These are phyloP conservation scores for Harpalus rufipes DNA, from an alignment of 2,888 invertebrate species.

Conservation along the genomic window DNA sequence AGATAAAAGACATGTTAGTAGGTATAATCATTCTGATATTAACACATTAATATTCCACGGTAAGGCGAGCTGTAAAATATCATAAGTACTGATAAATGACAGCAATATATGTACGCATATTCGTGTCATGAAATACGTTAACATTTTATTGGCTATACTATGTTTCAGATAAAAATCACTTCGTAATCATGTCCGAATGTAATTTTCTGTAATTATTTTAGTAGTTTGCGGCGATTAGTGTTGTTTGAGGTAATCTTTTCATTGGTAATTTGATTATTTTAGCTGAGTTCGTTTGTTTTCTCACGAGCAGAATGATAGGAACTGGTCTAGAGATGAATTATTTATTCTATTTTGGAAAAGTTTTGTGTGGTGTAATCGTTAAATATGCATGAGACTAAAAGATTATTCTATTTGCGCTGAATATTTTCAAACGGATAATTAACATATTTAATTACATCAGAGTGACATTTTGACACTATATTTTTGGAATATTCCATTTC, in stretches of 20 bases:
- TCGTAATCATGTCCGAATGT: slow-evolving; percentile 15
- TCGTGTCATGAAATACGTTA: slow-evolving; percentile 33
- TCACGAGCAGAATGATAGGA: background rate
- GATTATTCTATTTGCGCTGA: slow-evolving; percentile 7
- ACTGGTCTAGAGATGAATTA: slow-evolving; percentile 23
- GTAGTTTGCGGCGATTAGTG: slow-evolving; percentile 39
- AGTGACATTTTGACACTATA: slow-evolving; percentile 30
- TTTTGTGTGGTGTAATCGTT: slow-evolving; percentile 3
- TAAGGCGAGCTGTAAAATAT: slow-evolving; percentile 3
- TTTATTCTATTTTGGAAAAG: background rate
- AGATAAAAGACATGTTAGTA: slow-evolving; percentile 19
- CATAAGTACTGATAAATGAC: slow-evolving; percentile 20
- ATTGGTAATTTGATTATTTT: slow-evolving; percentile 39
- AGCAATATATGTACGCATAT: slow-evolving; percentile 23
- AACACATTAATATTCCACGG: background rate
- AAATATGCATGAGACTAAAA: slow-evolving; percentile 22
- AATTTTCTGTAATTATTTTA: slow-evolving; percentile 50
- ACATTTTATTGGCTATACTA: slow-evolving; percentile 22
- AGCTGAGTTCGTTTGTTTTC: slow-evolving; percentile 19
- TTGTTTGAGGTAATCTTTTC: slow-evolving; percentile 27
- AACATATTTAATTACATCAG: slow-evolving; percentile 26
- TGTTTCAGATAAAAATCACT: slow-evolving; percentile 43
- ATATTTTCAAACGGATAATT: slow-evolving; percentile 19
- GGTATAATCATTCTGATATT: slow-evolving; percentile 32
- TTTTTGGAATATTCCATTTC: slow-evolving; percentile 9